Evolutionary conservation across 1,140 invertebrate species (phyloP), one percentile per base, ranked within the genome.

Genomic region (Papilio helenus): DNA sequence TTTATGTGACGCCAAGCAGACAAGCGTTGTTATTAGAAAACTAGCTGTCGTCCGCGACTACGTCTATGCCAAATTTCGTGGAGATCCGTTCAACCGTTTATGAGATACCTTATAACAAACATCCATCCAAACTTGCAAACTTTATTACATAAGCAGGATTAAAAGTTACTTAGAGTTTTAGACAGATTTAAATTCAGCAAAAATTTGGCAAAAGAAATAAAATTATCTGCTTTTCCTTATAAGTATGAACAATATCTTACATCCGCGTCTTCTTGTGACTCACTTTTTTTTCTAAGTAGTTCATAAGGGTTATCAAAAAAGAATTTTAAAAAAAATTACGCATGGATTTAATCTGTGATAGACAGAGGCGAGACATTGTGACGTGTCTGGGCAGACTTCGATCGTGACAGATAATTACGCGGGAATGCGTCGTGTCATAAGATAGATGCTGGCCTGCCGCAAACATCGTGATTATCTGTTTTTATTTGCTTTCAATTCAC

Each of bases 401-500:
- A 68, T 29, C 23, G 61, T 68, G 61, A 68, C 61, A 68, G 61
- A 68, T 68, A 68, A 68, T 68, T 68, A 68, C 61, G 61, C 23
- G 61, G 61, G 61, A 68, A 68, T 68, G 61, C 26, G 61, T 68
- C 61, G 23, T 68, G 61, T 68, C 61, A 68, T 29, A 14, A 29
- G 58, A 61, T 61, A 61, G 61, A 68, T 68, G 61, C 61, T 68
- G 61, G 23, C 61, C 61, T 61, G 26, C 12, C 61, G 29, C 23
- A 14, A 29, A 61, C 23, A 34, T 16, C 26, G 5, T 68, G 61
- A 34, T 68, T 68, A 68, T 68, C 23, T 68, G 61, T 34, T 68
- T 68, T 68, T 26, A 68, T 68, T 68, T 34, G 26, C 61, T 68
- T 68, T 29, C 4, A 68, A 29, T 68, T 68, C 61, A 68, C 26